phyloP scores from a whole-genome alignment of 2,888 invertebrate species.

The Raillietiella orientalis region DNA sequence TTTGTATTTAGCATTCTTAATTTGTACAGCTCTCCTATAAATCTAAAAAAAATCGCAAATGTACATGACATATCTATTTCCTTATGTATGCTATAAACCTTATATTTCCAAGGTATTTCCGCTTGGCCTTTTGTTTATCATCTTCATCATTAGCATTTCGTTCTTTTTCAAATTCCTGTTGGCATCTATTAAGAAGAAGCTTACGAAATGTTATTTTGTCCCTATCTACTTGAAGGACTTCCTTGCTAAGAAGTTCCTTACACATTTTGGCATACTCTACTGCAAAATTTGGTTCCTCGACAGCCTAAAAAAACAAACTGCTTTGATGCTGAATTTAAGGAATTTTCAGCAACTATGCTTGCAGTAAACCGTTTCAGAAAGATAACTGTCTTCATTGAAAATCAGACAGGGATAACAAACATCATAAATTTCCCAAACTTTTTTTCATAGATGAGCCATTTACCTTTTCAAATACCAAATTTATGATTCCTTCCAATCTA shows the following conservation, averaged over 20 bases:
- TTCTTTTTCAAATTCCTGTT: conserved; percentile 57
- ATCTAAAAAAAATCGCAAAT: conserved; percentile 14
- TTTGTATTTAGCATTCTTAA: conserved; percentile 52
- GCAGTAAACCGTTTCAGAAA: too few relatives aligned
- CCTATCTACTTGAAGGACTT: conserved; percentile 10
- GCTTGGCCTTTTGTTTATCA: conserved; percentile 37
- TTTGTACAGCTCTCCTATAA: conserved; percentile 65
- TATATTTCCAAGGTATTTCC: conserved; percentile 64
- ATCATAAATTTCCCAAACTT: too few relatives aligned
- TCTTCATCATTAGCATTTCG: conserved; percentile 37
- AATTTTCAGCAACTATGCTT: too few relatives aligned
- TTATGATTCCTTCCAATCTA: conserved; percentile 46
- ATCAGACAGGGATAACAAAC: too few relatives aligned
- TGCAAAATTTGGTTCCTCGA: conserved; percentile 78
- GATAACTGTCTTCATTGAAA: too few relatives aligned
- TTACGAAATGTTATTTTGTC: conserved; percentile 28
- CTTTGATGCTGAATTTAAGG: too few relatives aligned
- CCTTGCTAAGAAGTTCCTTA: conserved; percentile 11
- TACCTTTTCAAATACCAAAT: conserved; percentile 69
- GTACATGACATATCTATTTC: too few relatives aligned
- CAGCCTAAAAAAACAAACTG: conserved; percentile 20
- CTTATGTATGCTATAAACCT: too few relatives aligned
- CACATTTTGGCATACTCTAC: conserved; percentile 59
- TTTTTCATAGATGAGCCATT: too few relatives aligned
- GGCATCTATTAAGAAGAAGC: conserved; percentile 48